phyloP scores from a whole-genome alignment of 2,797 vertebrate species.

The Eulemur coronatus region DNA sequence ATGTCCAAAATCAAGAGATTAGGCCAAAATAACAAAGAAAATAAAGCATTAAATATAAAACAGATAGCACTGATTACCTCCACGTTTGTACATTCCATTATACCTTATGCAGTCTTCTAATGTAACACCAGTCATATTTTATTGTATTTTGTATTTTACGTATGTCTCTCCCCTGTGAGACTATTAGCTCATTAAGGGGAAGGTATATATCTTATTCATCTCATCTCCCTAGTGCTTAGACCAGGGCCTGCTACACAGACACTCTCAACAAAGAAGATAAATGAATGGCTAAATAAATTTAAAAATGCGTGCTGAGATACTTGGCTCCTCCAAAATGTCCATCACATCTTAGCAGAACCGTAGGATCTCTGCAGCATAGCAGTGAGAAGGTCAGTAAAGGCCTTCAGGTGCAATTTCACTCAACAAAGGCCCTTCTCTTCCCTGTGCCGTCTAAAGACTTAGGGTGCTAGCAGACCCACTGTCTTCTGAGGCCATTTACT shows the following conservation, averaged over 20 bases:
- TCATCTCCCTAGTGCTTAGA: neutral
- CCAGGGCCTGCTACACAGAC: neutral
- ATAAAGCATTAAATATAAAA: neutral
- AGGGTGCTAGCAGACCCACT: neutral
- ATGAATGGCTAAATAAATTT: neutral
- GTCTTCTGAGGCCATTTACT: conserved; percentile 24
- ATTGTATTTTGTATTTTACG: neutral
- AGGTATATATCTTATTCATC: neutral
- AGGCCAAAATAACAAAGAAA: neutral
- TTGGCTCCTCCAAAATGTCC: neutral
- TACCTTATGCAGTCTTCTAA: neutral
- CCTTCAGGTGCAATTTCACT: neutral
- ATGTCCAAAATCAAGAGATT: neutral
- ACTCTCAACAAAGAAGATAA: neutral
- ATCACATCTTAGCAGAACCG: neutral
- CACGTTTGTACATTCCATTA: neutral
- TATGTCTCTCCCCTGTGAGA: neutral
- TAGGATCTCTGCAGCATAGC: neutral
- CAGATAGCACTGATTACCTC: neutral
- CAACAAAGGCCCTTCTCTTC: neutral
- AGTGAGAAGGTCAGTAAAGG: neutral
- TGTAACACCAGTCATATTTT: neutral
- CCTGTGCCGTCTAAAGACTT: neutral
- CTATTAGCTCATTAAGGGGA: neutral
- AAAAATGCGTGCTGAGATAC: neutral